These are phyloP conservation scores for Acrossocheilus wenchowensis DNA, from an alignment of 2,797 vertebrate species.

Conservation along the genomic window DNA sequence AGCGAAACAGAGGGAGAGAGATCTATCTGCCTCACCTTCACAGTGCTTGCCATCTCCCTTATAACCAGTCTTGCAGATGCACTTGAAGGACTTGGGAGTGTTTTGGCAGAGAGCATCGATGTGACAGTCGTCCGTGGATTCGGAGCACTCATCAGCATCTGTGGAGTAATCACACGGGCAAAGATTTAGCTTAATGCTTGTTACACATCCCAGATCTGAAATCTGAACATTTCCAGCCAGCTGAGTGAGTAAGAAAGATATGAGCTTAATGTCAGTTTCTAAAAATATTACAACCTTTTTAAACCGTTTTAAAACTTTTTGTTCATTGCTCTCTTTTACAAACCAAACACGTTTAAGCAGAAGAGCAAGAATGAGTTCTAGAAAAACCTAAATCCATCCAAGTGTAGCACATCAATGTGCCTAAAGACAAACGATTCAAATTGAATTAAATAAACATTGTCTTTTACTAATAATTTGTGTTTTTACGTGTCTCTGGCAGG, in stretches of 20 bases:
- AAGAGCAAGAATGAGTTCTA: background rate
- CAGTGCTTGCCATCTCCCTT: slow-evolving; percentile 94
- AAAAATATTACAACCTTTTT: background rate
- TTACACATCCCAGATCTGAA: background rate
- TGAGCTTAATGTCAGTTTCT: background rate
- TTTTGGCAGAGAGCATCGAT: slow-evolving; percentile 98
- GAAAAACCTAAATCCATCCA: background rate
- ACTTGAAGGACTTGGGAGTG: slow-evolving; percentile 92
- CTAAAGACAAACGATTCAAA: background rate
- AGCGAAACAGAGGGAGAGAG: background rate
- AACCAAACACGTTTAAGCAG: background rate
- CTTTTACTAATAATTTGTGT: background rate
- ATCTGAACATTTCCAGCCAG: background rate
- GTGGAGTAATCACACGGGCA: slow-evolving; percentile 32
- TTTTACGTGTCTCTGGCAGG: background rate
- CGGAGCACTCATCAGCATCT: slow-evolving; percentile 92
- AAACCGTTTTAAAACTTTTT: background rate
- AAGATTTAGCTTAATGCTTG: background rate
- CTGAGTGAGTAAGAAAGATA: background rate
- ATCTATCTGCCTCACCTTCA: slow-evolving; percentile 82
- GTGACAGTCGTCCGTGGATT: slow-evolving; percentile 93
- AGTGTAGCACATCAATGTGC: slow-evolving; percentile 2
- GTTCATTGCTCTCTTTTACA: background rate
- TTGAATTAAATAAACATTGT: background rate
- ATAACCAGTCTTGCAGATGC: slow-evolving; percentile 96